A percentile compares a stretch with the other conserved stretches of the same genome.
Evolutionary conservation across 2,888 invertebrate genomes (phyloP).

Genomic region (Sminthurides aquaticus): DNA sequence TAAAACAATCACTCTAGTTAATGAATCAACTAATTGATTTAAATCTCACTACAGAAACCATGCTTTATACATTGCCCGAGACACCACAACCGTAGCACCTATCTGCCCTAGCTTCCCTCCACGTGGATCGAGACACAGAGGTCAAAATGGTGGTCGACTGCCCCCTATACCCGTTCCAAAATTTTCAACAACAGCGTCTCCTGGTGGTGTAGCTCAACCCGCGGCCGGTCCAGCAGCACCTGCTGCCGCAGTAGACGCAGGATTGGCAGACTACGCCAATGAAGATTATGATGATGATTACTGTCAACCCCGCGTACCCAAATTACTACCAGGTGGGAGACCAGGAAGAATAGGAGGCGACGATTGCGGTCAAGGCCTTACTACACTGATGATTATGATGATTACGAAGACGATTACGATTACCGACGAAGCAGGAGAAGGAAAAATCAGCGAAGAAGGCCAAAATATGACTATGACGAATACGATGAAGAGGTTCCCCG

Average conservation of each 20-base stretch:
- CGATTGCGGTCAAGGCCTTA: no score
- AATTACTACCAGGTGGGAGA: slow-evolving; percentile 1
- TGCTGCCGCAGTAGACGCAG: slow-evolving; percentile 3
- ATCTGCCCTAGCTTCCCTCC: slow-evolving; percentile 2
- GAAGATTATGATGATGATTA: slow-evolving; percentile 27
- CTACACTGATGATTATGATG: slow-evolving; percentile 1
- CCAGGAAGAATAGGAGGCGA: slow-evolving; percentile 31
- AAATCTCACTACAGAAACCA: slow-evolving; percentile 76
- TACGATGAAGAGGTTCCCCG: slow-evolving; percentile 22
- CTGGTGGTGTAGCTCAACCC: no score
- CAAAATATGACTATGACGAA: slow-evolving; percentile 22
- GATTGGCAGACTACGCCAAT: slow-evolving; percentile 17
- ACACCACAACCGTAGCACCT: slow-evolving; percentile 55
- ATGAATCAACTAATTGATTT: no score
- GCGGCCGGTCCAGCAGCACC: not conserved
- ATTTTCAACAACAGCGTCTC: not conserved
- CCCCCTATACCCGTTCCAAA: not conserved
- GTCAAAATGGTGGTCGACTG: not conserved
- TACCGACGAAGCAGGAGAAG: not conserved
- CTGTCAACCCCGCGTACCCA: not conserved
- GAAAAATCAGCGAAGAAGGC: not conserved
- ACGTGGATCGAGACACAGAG: slow-evolving; percentile 48
- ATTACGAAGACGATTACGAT: slow-evolving; percentile 12
- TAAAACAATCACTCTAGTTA: no score
- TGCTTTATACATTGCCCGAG: slow-evolving; percentile 69